phyloP scores from a whole-genome alignment of 2,888 invertebrate genomes.

The Hydrotaea diabolus region DNA sequence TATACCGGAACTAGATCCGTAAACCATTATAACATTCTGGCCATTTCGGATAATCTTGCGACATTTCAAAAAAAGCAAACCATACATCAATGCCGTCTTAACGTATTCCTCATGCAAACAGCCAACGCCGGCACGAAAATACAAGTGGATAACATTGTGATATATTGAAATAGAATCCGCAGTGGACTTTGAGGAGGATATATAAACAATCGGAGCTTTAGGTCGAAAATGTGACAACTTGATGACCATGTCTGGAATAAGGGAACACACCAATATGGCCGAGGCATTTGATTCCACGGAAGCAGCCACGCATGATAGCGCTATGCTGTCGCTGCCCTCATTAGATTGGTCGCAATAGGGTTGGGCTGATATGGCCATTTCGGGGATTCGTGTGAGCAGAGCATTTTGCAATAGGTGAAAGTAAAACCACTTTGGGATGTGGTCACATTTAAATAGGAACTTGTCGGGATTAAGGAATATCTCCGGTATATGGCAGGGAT shows the following conservation, averaged over 20 bases:
- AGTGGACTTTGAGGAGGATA: slow-evolving; percentile 73
- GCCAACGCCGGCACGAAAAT: slow-evolving; percentile 61
- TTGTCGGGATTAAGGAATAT: slow-evolving; percentile 77
- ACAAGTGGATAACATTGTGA: slow-evolving; percentile 74
- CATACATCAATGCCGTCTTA: slow-evolving; percentile 72
- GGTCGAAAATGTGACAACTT: slow-evolving; percentile 78
- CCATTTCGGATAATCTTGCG: slow-evolving; percentile 67
- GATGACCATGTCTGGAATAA: slow-evolving; percentile 75
- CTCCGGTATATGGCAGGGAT: slow-evolving; percentile 70
- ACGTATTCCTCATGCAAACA: slow-evolving; percentile 57
- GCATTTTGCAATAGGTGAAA: slow-evolving; percentile 71
- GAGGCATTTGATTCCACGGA: slow-evolving; percentile 73
- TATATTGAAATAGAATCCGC: slow-evolving; percentile 73
- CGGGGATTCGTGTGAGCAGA: slow-evolving; percentile 64
- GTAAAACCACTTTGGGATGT: slow-evolving; percentile 51
- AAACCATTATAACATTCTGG: slow-evolving; percentile 74
- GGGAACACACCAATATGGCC: slow-evolving; percentile 74
- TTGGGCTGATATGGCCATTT: neutral
- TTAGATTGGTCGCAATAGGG: slow-evolving; percentile 73
- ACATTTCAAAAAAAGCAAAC: slow-evolving; percentile 70
- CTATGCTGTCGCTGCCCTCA: slow-evolving; percentile 74
- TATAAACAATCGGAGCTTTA: slow-evolving; percentile 73
- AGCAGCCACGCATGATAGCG: slow-evolving; percentile 73
- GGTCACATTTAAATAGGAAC: slow-evolving; percentile 70
- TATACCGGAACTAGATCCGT: slow-evolving; percentile 65